Evolutionary conservation across 2,113 vertebrate genomes (phyloP).

Genomic region (Pterocles burchelli): DNA sequence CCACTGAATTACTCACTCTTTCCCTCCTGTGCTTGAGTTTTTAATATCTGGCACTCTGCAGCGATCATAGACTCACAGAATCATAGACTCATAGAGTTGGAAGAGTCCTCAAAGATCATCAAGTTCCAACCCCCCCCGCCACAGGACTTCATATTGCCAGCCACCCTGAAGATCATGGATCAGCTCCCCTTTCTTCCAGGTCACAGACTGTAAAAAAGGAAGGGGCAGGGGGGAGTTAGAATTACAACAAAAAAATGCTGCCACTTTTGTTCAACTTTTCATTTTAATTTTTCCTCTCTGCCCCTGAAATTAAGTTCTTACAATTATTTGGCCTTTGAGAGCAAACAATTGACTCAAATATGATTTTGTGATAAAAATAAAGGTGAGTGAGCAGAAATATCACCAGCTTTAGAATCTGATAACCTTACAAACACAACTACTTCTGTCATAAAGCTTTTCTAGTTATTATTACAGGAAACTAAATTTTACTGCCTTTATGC

Average conservation of each 20-base stretch:
- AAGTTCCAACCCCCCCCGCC: too few species aligned
- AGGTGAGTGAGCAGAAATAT: not conserved
- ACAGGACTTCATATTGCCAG: not conserved
- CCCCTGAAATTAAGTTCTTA: not conserved
- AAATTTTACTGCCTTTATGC: not conserved
- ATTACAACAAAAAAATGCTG: not conserved
- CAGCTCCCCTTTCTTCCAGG: not conserved
- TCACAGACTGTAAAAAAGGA: not conserved
- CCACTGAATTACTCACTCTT: not conserved
- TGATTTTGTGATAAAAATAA: not conserved
- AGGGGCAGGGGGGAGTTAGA: rapidly evolving
- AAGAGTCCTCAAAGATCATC: too few species aligned
- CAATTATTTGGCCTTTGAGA: not conserved
- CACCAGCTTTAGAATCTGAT: not conserved
- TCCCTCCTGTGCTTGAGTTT: not conserved
- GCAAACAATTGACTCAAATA: not conserved
- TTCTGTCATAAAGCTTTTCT: not conserved
- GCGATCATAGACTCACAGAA: not conserved
- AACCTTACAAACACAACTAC: not conserved
- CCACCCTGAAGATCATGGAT: not conserved
- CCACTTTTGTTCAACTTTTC: not conserved
- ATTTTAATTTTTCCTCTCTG: not conserved
- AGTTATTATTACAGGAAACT: not conserved
- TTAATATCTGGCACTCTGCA: not conserved
- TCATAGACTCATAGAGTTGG: too few species aligned